Evolutionary conservation across 53 echinoderm and acorn worm species (phyloP).

Genomic region (Holothuria scabra): DNA sequence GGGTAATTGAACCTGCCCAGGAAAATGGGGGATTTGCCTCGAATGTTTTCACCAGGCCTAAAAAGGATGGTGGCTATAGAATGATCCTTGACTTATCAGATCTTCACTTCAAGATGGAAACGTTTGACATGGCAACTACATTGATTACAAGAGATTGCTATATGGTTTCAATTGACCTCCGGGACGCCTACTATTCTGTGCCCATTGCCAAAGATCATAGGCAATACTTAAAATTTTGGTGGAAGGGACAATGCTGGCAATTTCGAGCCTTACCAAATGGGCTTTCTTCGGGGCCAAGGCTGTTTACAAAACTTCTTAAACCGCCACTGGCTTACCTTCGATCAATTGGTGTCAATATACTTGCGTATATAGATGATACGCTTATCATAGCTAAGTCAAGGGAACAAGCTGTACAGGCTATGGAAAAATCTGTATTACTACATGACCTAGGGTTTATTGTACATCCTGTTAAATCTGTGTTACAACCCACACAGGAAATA

Average conservation of each 20-base stretch:
- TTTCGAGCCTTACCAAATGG: conserved; percentile 58
- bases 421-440: conserved; percentile 3
- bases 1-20: conserved; percentile 15
- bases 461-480: conserved; percentile 62
- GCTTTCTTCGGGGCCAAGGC: conserved; percentile 42
- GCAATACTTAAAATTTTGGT: conserved; percentile 47
- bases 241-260: conserved; percentile 33
- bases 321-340: conserved; percentile 37
- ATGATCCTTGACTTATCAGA: conserved; percentile 64
- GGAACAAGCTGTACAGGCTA: not conserved
- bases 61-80: conserved; percentile 57
- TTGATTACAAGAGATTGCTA: conserved; percentile 49
- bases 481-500: conserved; percentile 55
- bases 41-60: conserved; percentile 53
- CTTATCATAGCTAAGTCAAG: not conserved
- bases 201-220: conserved; percentile 48
- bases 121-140: conserved; percentile 32
- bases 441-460: conserved; percentile 45
- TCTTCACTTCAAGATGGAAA: conserved; percentile 67
- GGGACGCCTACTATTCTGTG: conserved; percentile 65
- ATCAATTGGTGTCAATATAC: conserved; percentile 15
- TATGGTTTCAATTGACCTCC: conserved; percentile 59
- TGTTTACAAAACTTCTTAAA: conserved; percentile 64
- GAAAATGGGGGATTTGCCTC: conserved; percentile 36
- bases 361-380: conserved; percentile 49